These are phyloP conservation scores for Jacana jacana DNA, from an alignment of 2,113 vertebrate species.

Conservation along the genomic window DNA sequence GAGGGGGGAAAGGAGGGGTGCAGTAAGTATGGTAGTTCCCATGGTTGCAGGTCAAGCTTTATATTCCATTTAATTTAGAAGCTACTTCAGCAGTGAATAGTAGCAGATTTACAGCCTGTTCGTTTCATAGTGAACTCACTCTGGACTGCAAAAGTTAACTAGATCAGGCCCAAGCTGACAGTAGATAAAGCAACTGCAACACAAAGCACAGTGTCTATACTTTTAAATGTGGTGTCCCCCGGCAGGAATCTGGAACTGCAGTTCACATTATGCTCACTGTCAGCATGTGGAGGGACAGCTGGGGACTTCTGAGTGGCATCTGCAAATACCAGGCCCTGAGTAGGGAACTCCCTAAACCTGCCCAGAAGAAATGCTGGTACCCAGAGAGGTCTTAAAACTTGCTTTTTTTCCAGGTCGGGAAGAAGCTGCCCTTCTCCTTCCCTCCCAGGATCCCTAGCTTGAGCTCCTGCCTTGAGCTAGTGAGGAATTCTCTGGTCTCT, in stretches of 20 bases:
- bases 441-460: neutral
- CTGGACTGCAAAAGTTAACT: neutral
- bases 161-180: neutral
- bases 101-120: neutral
- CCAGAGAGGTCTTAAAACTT: neutral
- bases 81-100: neutral
- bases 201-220: neutral
- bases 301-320: neutral
- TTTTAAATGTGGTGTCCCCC: neutral
- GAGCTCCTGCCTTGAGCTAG: neutral
- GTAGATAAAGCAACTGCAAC: neutral
- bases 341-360: neutral
- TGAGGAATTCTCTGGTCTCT: neutral
- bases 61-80: neutral
- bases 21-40: neutral
- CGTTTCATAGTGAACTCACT: neutral
- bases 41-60: neutral
- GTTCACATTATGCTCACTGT: neutral
- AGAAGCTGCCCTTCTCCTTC: neutral
- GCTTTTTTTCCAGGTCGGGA: neutral
- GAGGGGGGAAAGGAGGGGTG: too few species aligned
- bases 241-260: neutral
- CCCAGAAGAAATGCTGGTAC: neutral
- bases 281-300: neutral
- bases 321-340: neutral